These are phyloP conservation scores for Pachyuromys duprasi DNA, from an alignment of 2,797 vertebrate species.

Conservation along the genomic window DNA sequence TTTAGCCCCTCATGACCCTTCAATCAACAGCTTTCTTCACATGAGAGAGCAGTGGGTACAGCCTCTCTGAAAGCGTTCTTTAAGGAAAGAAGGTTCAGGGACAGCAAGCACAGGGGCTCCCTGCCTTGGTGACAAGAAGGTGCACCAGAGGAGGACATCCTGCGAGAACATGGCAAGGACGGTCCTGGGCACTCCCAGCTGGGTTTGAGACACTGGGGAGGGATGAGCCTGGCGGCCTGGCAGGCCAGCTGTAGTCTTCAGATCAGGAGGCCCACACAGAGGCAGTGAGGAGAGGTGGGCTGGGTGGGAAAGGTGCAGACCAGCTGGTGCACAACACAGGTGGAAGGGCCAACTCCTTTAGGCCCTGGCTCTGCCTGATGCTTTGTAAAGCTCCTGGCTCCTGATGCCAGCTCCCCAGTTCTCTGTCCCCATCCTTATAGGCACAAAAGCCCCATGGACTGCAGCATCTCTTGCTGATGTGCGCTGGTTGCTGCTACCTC, in stretches of 20 bases:
- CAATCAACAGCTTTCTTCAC: background rate
- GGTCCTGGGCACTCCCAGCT: background rate
- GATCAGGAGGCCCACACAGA: slow-evolving; percentile 81
- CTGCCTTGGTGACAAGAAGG: background rate
- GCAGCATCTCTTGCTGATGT: slow-evolving; percentile 75
- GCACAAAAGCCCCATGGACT: background rate
- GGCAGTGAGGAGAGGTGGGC: slow-evolving; percentile 53
- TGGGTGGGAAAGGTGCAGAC: slow-evolving; percentile 50
- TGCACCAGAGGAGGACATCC: slow-evolving; percentile 25
- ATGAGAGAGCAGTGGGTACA: fast-evolving
- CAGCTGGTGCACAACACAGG: slow-evolving; percentile 55
- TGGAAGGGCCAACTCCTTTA: slow-evolving; percentile 6
- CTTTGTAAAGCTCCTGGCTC: background rate
- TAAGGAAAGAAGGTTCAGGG: background rate
- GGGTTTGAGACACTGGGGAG: slow-evolving; percentile 51
- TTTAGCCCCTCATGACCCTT: background rate
- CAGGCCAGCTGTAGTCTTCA: slow-evolving; percentile 69
- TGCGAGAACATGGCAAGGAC: slow-evolving; percentile 11
- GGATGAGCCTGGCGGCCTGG: slow-evolving; percentile 67
- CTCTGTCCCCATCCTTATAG: slow-evolving; percentile 34
- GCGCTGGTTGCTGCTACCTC: slow-evolving; percentile 93
- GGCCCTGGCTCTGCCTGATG: background rate
- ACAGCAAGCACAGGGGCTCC: background rate
- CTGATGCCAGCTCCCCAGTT: background rate
- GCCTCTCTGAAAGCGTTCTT: background rate